Evolutionary conservation across 2,888 invertebrate species (phyloP).

Genomic region (Pyrrhia umbra): DNA sequence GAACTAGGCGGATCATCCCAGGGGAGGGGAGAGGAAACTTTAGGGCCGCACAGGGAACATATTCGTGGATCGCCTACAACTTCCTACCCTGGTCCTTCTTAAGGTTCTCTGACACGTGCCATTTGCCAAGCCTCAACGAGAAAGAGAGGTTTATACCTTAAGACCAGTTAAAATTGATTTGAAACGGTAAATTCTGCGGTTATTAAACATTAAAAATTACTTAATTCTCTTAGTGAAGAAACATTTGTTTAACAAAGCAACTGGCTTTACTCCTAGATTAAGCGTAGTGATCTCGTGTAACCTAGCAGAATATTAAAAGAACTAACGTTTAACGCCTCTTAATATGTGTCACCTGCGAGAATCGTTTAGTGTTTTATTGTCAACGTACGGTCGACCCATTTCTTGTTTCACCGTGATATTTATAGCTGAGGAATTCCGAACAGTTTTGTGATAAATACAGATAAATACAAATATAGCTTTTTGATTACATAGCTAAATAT

Average conservation of each 20-base stretch:
- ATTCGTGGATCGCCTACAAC: constrained; percentile 61
- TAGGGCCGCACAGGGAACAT: constrained; percentile 74
- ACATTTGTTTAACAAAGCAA: constrained; percentile 38
- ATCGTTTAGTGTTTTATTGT: constrained; percentile 37
- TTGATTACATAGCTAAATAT: neutral
- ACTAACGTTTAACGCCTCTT: constrained; percentile 6
- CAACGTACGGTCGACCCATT: constrained; percentile 24
- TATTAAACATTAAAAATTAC: constrained; percentile 26
- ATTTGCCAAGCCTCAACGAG: constrained; percentile 6
- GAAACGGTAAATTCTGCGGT: constrained; percentile 22
- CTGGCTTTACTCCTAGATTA: neutral
- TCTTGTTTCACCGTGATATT: constrained; percentile 30
- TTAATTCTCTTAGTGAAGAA: constrained; percentile 10
- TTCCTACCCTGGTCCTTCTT: constrained; percentile 48
- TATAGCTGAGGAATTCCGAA: constrained; percentile 30
- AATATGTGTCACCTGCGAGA: constrained; percentile 35
- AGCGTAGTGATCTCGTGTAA: constrained; percentile 7
- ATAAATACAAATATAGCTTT: constrained; percentile 27
- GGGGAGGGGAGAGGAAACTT: constrained; percentile 74
- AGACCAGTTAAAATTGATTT: constrained; percentile 43
- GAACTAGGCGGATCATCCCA: constrained; percentile 81
- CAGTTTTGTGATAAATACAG: constrained; percentile 15
- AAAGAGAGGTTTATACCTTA: constrained; percentile 6
- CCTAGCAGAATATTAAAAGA: constrained; percentile 17
- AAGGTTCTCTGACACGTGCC: constrained; percentile 57